Evolutionary conservation across 2,113 vertebrate genomes (phyloP), one percentile per base, ranked within the genome.

Genomic region (Tetrax tetrax): DNA sequence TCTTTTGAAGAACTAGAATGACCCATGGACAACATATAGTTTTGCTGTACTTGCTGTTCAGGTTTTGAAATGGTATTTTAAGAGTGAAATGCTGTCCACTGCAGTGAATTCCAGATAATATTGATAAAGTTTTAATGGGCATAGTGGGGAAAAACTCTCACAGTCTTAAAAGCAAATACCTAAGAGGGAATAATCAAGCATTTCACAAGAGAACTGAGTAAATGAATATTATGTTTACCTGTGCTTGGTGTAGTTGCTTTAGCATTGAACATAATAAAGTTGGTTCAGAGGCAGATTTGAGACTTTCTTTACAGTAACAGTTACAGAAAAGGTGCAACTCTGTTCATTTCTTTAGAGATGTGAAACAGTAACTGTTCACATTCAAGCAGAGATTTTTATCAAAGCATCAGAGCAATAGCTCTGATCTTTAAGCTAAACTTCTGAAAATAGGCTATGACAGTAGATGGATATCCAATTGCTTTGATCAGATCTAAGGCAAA

Each of bases 281-380:
- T 45, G 43, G 9, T 82, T 83, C n/a, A 75, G 43, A 59, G 27
- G 23, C 19, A 25, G 11, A 3, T 83, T 41, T 75, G 27, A 74
- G 14, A n/a, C 24, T 74, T 14, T 7, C 0, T 8, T 35, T 48
- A 24, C 27, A 43, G 0, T 33, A 50, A 19, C 3, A 5, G 8
- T 66, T 76, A 13, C 13, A 66, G 70, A 43, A 43, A 43, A 78
- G n/a, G 37, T 84, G n/a, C 19, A 31, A 35, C 19, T 63, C 22
- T 63, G 13, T 54, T 48, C 9, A 47, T 20, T 78, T 21, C 12
- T 63, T 35, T n/a, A 33, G 47, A 83, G n/a, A 14, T 59, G 5
- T 66, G 41, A 41, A 84, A 45, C 19, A 50, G 11, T 4, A 66
- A 15, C 8, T 3, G 9, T 35, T 76, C 28, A 10, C 6, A 8